Conservation (phyloP, 2,888 invertebrate genomes). For the Chrysolina oricalcia region DNA sequence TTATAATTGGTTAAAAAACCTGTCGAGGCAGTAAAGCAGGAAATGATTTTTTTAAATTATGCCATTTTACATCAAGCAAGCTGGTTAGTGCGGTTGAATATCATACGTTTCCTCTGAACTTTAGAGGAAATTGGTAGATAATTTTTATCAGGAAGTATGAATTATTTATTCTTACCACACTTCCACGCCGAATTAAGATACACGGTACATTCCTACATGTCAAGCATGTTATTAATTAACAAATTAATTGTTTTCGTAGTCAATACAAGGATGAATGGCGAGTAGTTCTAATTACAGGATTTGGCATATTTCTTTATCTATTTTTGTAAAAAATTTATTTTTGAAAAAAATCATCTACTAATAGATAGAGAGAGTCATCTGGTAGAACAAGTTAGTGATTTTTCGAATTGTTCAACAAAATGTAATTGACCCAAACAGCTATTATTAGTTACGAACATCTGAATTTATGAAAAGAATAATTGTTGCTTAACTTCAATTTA, state of each 20-base stretch:
- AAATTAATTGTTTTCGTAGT: background rate
- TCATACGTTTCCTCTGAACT: slow-evolving; percentile 43
- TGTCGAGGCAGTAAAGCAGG: slow-evolving; percentile 29
- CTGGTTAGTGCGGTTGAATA: slow-evolving; percentile 43
- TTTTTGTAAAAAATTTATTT: no score
- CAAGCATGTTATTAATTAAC: background rate
- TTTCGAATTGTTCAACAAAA: no score
- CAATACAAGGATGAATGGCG: background rate
- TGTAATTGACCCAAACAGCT: no score
- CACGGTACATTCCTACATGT: background rate
- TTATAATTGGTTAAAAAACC: slow-evolving; percentile 38
- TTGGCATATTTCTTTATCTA: background rate
- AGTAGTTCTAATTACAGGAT: background rate
- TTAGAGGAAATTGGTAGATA: slow-evolving; percentile 45
- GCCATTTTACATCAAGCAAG: slow-evolving; percentile 30
- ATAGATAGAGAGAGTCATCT: no score
- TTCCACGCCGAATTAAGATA: background rate
- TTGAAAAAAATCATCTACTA: no score
- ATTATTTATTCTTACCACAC: slow-evolving; percentile 3
- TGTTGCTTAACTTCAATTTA: no score
- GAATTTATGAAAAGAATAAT: no score
- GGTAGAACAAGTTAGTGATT: no score
- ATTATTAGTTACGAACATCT: no score
- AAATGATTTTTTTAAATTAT: slow-evolving; percentile 33
- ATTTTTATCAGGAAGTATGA: slow-evolving; percentile 31